phyloP scores from a whole-genome alignment of 2,113 vertebrate genomes.

The Indicator indicator region DNA sequence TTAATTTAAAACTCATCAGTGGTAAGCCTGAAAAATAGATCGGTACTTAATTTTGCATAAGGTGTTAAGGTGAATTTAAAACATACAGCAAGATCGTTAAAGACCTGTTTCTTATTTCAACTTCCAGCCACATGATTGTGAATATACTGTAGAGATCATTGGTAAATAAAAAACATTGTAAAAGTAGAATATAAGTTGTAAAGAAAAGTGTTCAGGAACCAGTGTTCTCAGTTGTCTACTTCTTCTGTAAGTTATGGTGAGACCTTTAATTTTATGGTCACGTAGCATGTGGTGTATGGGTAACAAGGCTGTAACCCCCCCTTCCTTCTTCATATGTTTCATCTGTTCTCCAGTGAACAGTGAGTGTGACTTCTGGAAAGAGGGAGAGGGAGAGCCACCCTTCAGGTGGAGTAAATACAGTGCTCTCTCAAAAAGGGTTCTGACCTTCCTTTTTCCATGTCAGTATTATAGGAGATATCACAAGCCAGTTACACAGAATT shows the following conservation, averaged over 20 bases:
- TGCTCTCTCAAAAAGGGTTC: not conserved
- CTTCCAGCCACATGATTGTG: not conserved
- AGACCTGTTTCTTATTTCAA: not conserved
- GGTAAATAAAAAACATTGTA: not conserved
- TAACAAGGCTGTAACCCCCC: not conserved
- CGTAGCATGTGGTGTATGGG: not conserved
- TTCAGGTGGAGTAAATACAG: not conserved
- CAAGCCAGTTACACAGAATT: not conserved
- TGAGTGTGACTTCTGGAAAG: not conserved
- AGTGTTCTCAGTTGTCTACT: not conserved
- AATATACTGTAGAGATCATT: not conserved
- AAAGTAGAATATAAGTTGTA: not conserved
- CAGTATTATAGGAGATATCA: not conserved
- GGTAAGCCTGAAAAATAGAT: not conserved
- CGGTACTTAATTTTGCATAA: not conserved
- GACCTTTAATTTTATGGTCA: not conserved
- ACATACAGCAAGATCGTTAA: not conserved
- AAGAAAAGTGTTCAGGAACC: not conserved
- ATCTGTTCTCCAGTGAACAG: not conserved
- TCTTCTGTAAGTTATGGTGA: not conserved
- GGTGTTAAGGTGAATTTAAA: not conserved
- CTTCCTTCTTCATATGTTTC: not conserved
- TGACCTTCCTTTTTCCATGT: not conserved
- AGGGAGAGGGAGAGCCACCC: not conserved
- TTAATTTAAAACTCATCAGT: not conserved